Percentiles rank a stretch among this genome's conserved stretches.
Conservation (phyloP, 1,140 invertebrate species). For the Aplysia californica region DNA sequence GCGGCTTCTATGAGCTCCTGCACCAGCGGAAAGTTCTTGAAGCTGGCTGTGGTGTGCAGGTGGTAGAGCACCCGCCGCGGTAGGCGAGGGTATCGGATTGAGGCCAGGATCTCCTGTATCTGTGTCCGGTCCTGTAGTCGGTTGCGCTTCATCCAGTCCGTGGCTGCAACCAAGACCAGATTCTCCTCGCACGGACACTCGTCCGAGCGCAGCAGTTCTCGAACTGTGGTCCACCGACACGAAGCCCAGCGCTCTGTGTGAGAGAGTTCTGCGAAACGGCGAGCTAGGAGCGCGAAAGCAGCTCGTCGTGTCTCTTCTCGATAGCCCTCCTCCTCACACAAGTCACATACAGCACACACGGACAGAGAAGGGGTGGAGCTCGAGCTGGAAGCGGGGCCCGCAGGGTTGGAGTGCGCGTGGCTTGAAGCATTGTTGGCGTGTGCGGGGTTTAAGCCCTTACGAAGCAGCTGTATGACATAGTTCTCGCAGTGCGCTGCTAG, state of each 20-base stretch:
- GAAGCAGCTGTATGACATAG: slow-evolving; percentile 57
- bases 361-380: slow-evolving; percentile 31
- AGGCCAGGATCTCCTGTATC: slow-evolving; percentile 60
- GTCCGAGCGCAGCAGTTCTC: slow-evolving; percentile 53
- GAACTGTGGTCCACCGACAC: slow-evolving; percentile 52
- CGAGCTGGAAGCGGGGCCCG: not conserved
- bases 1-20: slow-evolving; percentile 56
- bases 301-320: slow-evolving; percentile 45
- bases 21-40: slow-evolving; percentile 61
- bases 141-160: slow-evolving; percentile 63
- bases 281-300: slow-evolving; percentile 54
- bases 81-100: slow-evolving; percentile 60
- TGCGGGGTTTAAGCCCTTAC: slow-evolving; percentile 36
- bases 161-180: slow-evolving; percentile 57
- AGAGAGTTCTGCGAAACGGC: slow-evolving; percentile 51
- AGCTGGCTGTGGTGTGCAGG: slow-evolving; percentile 58
- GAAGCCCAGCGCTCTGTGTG: slow-evolving; percentile 44
- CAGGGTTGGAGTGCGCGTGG: not conserved
- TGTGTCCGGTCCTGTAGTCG: slow-evolving; percentile 55
- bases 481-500: slow-evolving; percentile 56
- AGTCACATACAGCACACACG: slow-evolving; percentile 40
- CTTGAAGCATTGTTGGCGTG: too few species aligned
- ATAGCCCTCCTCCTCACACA: slow-evolving; percentile 48
- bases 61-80: slow-evolving; percentile 59
- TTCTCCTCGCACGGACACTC: slow-evolving; percentile 58